Evolutionary conservation across 2,888 invertebrate genomes (phyloP).

Genomic region (Drosophila barbarae): DNA sequence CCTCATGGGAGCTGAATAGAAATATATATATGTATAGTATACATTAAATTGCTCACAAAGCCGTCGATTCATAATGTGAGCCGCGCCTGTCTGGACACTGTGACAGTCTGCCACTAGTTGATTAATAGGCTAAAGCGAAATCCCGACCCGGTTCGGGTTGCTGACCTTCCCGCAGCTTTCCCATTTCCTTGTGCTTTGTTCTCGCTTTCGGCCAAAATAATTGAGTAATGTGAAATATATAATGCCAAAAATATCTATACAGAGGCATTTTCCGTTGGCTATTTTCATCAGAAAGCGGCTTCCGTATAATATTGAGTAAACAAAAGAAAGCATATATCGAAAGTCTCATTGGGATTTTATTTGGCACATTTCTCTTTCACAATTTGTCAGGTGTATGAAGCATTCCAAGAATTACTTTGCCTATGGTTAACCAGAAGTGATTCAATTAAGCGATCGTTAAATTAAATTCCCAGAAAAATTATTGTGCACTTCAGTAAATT

Average conservation of each 20-base stretch:
- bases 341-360: conserved; percentile 2
- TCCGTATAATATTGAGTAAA: conserved; percentile 46
- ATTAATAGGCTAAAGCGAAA: conserved; percentile 57
- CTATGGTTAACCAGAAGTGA: conserved; percentile 22
- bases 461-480: conserved; percentile 36
- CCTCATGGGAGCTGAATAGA: conserved; percentile 34
- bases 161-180: conserved; percentile 55
- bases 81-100: conserved; percentile 56
- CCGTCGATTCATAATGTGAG: conserved; percentile 44
- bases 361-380: conserved; percentile 21
- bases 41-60: conserved; percentile 34
- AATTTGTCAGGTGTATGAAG: conserved; percentile 49
- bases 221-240: conserved; percentile 40
- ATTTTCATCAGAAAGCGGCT: conserved; percentile 53
- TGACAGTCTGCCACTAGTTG: conserved; percentile 59
- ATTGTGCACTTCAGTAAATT: conserved; percentile 6
- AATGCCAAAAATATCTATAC: conserved; percentile 26
- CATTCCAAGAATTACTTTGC: conserved; percentile 18
- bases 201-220: conserved; percentile 29
- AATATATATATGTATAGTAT: conserved; percentile 26
- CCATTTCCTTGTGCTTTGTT: conserved; percentile 62
- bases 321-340: conserved; percentile 14
- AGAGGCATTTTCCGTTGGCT: conserved; percentile 16
- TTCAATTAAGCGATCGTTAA: conserved; percentile 34
- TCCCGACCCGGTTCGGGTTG: conserved; percentile 41